Evolutionary conservation across 2,797 vertebrate genomes (phyloP), one percentile per base, ranked within the genome.

Genomic region (Pantherophis vulpinus): DNA sequence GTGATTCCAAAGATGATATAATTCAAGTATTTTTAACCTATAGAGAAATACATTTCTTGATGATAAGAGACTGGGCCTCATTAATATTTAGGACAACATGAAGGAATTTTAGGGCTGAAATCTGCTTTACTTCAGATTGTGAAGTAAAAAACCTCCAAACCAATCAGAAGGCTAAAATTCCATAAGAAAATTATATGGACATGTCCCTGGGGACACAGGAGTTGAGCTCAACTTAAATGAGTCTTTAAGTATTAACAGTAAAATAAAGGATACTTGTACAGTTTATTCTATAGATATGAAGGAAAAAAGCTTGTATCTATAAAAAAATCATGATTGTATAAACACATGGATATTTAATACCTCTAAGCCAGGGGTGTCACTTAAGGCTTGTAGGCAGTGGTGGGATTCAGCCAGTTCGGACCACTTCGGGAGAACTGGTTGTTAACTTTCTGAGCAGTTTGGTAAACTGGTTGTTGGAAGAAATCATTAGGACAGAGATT

Each of bases 301-400:
- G 13, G 93, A 94, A 93, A 89, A 10, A 88, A 90, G 90, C 74
- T 27, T 16, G 29, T 89, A 27, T 5, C 66, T 23, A 8, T 90
- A 12, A 93, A 90, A 90, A n/a, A n/a, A 37, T 74, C 60, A 92
- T 0, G 0, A 88, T 4, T 61, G 16, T 42, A 32, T 42, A 11
- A 93, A 11, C 18, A 54, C 51, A 92, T 91, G 25, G 74, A 27
- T 14, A 55, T 93, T 58, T 16, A 56, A 59, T 58, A 58, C 56
- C 1, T 16, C 14, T 18, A 58, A 58, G 4, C 1, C 14, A 16
- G 56, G 56, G 56, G 56, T 58, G 14, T 58, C 4, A 58, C 14
- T 58, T 14, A 58, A 58, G 56, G 12, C 56, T 2, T 12, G 37
- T 42, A 42, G 37, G 37, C 37, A 42, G 37, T 42, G 37, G 37